Evolutionary conservation across 2,797 vertebrate species (phyloP), one percentile per base, ranked within the genome.

Genomic region (Rhinophrynus dorsalis): DNA sequence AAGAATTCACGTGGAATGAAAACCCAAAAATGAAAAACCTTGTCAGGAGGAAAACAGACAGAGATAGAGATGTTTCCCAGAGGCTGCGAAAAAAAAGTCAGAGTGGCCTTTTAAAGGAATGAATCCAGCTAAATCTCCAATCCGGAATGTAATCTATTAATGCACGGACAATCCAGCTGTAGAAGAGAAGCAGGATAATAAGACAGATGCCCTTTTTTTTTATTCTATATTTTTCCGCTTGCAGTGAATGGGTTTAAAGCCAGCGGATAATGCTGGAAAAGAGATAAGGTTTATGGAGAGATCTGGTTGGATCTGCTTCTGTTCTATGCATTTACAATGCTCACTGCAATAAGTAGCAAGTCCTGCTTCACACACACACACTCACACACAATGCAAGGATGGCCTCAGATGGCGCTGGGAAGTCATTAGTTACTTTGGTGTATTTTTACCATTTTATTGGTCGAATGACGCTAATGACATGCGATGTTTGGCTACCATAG

Each of bases 141-240:
- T 12, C 80, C 81, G 73, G 68, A 15, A 74, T 68, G 80, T 80
- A 79, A 86, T 82, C 83, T 83, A 40, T 72, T 78, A 76, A 78
- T 75, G 80, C 62, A 5, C 65, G 18, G 69, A 52, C 6, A 42
- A 74, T 50, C 80, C 81, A 77, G 79, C 77, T 83, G 79, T 74
- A 26, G 71, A 64, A 11, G 61, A 56, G 70, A 54, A 69, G 27
- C 65, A 75, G 80, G 44, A 81, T 75, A 68, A 71, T 17, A 33
- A 75, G 64, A 59, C 37, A 7, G 27, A 45, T 69, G 57, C 38
- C 40, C 67, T 61, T 62, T 61, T 57, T 26, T 58, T 69, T 75
- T n/a, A 10, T 17, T 18, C 15, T 44, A 6, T 2, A 18, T 18
- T 20, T 44, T 44, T 44, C 29, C 68, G 8, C 69, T 26, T 1